phyloP scores from a whole-genome alignment of 2,888 invertebrate species.

The Leptopterna dolabrata region DNA sequence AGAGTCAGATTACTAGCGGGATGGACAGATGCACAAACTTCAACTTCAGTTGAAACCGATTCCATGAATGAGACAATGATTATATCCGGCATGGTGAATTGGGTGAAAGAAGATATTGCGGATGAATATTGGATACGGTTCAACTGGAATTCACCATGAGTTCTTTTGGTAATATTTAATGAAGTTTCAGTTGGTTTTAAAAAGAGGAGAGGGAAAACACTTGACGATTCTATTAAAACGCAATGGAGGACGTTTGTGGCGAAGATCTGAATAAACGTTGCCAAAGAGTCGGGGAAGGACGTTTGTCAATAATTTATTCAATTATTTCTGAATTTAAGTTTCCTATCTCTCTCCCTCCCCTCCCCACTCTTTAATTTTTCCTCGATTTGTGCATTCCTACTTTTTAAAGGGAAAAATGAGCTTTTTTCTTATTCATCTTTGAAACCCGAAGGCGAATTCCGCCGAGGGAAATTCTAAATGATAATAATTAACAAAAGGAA shows the following conservation, averaged over 20 bases:
- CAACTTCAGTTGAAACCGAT: not conserved
- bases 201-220: not conserved
- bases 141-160: not conserved
- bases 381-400: not conserved
- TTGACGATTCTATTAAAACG: not conserved
- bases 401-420: not conserved
- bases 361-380: not conserved
- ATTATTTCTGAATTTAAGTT: not conserved
- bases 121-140: not conserved
- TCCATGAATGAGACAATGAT: not conserved
- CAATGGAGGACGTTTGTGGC: not conserved
- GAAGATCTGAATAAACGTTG: not conserved
- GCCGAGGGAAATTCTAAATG: not conserved
- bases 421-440: not conserved
- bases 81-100: not conserved
- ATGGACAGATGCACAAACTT: not conserved
- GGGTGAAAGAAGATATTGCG: not conserved
- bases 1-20: not conserved
- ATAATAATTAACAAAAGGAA: slow-evolving; percentile 1
- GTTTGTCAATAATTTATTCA: not conserved
- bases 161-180: not conserved
- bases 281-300: not conserved
- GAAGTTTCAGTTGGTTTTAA: not conserved
- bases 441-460: not conserved
- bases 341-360: not conserved